These are phyloP conservation scores for Chiroxiphia lanceolata DNA, from an alignment of 2,797 vertebrate genomes.

Conservation along the genomic window DNA sequence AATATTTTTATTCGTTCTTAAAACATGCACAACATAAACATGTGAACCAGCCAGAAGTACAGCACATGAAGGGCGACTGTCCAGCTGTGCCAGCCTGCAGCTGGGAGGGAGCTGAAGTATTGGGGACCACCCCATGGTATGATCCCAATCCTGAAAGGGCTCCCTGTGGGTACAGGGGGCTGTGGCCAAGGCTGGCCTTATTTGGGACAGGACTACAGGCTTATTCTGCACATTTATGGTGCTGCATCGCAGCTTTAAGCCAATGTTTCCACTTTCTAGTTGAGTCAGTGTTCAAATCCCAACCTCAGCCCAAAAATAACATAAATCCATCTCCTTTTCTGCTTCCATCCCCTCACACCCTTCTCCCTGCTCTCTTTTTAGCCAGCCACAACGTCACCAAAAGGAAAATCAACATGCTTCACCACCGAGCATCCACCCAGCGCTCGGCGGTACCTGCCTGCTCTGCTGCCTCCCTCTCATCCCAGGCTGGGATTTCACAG, in stretches of 20 bases:
- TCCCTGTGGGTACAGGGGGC: neutral
- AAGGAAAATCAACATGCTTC: neutral
- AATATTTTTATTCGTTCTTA: constrained; percentile 26
- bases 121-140: neutral
- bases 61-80: neutral
- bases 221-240: constrained; percentile 20
- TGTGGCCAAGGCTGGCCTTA: neutral
- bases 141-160: neutral
- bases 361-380: neutral
- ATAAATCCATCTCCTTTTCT: neutral
- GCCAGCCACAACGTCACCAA: neutral
- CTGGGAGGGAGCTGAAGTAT: neutral
- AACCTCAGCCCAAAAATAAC: constrained; percentile 29
- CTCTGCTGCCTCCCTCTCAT: neutral
- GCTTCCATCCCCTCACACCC: neutral
- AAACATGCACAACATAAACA: constrained; percentile 16
- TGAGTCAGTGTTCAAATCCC: neutral
- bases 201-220: neutral
- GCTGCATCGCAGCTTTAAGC: neutral
- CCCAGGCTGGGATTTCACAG: neutral
- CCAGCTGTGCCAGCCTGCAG: neutral
- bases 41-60: neutral
- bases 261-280: constrained; percentile 47
- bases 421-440: neutral
- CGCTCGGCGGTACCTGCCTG: neutral